These are phyloP conservation scores for Bombus superbus DNA, from an alignment of 1,140 invertebrate species.

Conservation along the genomic window DNA sequence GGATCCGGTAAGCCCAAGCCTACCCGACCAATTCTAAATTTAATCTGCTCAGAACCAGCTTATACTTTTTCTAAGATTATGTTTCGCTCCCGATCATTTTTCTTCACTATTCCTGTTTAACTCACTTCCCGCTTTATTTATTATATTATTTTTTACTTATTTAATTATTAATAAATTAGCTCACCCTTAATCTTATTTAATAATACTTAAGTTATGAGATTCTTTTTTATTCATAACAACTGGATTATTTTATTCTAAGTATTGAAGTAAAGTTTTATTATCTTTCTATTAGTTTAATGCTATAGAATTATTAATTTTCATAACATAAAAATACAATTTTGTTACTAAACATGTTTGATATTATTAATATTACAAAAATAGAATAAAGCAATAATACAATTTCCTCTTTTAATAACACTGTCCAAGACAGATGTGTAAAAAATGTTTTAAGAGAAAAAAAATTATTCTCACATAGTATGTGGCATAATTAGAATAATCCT, in stretches of 20 bases:
- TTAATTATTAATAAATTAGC: neutral
- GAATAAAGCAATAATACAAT: neutral
- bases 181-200: neutral
- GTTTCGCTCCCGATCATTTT: neutral
- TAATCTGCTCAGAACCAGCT: constrained; percentile 71
- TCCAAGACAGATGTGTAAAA: neutral
- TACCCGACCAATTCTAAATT: constrained; percentile 78
- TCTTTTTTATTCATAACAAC: neutral
- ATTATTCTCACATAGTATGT: constrained; percentile 50
- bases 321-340: neutral
- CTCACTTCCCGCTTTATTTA: neutral
- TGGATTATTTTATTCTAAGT: neutral
- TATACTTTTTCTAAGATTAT: constrained; percentile 45
- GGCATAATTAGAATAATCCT: constrained; percentile 75
- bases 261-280: neutral
- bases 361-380: neutral
- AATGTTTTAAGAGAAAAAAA: neutral
- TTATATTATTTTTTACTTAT: neutral
- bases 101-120: neutral
- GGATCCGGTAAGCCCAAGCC: constrained; percentile 89
- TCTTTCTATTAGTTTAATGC: too few species aligned
- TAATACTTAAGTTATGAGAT: neutral
- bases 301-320: neutral
- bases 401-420: neutral
- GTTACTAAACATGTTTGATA: neutral